Evolutionary conservation across 2,113 vertebrate genomes (phyloP), one percentile per base, ranked within the genome.

Genomic region (Trogon surrucura): DNA sequence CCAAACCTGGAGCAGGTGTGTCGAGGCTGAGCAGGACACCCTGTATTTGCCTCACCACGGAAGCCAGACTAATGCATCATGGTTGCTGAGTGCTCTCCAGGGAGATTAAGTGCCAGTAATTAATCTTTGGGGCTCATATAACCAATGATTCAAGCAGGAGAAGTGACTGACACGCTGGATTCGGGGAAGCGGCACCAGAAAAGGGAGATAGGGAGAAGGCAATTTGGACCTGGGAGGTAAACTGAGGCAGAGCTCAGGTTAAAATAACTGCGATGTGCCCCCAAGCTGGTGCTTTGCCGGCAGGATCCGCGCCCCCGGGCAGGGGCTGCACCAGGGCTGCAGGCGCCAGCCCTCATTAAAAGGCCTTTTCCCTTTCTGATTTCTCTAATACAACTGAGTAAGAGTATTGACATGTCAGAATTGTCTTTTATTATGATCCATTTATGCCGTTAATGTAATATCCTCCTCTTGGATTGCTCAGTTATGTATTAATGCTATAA

Each of bases 381-480:
- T 66, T 57, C 80, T 65, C 80, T 65, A 51, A 83, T 10, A 60
- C 69, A 79, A 53, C n/a, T 0, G 16, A 91, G 82, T 13, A 16
- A 80, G 95, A 80, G 77, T 6, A 79, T 5, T 36, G 82, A 45
- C 29, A 36, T 64, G 95, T 65, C 91, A 95, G 88, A 88, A 32
- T 8, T 71, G 78, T 58, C 95, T 94, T 89, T 95, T 86, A 84
- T 77, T 25, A 77, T 80, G 88, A 95, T 93, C 88, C 93, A 96
- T 95, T 95, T 79, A 38, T 84, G 91, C 89, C 78, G 64, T 95
- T 96, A 94, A 36, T 54, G 89, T 73, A 88, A 95, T 73, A 75
- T 89, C 91, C 90, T 95, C 95, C 79, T 74, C 92, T 87, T 14
- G 77, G 94, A 94, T 71, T 83, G 91, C 95, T 95, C 30, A 66